Evolutionary conservation across 2,113 vertebrate genomes (phyloP).

Genomic region (Saiga tatarica): DNA sequence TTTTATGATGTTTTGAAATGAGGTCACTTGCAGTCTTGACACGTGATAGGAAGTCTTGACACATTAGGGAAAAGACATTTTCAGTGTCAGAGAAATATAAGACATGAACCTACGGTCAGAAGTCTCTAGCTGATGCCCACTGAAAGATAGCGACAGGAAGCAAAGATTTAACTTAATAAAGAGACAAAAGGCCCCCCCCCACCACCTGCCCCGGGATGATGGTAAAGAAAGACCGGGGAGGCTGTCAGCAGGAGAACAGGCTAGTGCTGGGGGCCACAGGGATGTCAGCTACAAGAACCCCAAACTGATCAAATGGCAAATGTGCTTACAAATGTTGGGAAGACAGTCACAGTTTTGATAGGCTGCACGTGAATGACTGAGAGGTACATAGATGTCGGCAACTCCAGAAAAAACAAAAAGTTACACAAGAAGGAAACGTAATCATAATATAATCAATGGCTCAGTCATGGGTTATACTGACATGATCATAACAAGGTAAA

Average conservation of each 20-base stretch:
- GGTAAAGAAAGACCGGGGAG: not conserved
- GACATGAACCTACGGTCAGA: not conserved
- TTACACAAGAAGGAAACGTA: not conserved
- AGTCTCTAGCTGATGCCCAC: not conserved
- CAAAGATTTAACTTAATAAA: not conserved
- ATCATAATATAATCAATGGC: not conserved
- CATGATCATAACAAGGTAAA: not conserved
- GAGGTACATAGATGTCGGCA: not conserved
- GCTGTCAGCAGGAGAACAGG: not conserved
- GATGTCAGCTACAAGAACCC: not conserved
- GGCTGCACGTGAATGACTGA: not conserved
- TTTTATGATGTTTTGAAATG: not conserved
- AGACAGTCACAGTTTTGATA: not conserved
- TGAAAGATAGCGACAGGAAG: not conserved
- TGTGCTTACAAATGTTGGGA: not conserved
- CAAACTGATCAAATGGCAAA: not conserved
- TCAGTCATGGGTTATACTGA: not conserved
- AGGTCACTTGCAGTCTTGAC: not conserved
- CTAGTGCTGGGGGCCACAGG: not conserved
- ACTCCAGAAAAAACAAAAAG: slow-evolving; percentile 13
- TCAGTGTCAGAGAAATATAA: not conserved
- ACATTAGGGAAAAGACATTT: not conserved
- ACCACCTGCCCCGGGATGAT: not conserved
- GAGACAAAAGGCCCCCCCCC: not conserved
- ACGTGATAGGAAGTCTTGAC: not conserved